Conservation (phyloP, 1,140 invertebrate species). For the Fopius arisanus region DNA sequence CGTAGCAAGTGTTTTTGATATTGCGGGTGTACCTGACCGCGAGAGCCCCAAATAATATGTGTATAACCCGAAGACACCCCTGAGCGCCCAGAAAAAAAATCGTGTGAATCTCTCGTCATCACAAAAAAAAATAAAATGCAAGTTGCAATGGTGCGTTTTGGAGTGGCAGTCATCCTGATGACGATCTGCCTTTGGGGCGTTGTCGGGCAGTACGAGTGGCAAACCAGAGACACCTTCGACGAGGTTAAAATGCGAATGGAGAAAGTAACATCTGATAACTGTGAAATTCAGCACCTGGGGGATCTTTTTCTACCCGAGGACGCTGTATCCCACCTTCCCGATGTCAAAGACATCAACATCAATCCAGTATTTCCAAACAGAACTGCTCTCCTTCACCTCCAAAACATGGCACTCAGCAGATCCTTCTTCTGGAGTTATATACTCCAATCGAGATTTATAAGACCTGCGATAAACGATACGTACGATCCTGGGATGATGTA, state of each 20-base stretch:
- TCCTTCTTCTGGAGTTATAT: conserved; percentile 97
- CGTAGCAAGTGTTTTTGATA: not conserved
- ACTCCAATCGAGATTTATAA: conserved; percentile 87
- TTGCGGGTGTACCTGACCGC: not conserved
- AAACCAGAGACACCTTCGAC: conserved; percentile 86
- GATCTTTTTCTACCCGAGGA: conserved; percentile 86
- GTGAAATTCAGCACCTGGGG: conserved; percentile 83
- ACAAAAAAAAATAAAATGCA: not conserved
- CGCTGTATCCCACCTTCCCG: conserved; percentile 88
- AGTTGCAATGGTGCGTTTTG: conserved; percentile 22
- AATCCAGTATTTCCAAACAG: conserved; percentile 96
- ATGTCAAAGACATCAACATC: conserved; percentile 94
- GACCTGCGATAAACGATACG: conserved; percentile 88
- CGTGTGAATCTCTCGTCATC: not conserved
- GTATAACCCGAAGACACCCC: not conserved
- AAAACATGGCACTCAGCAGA: conserved; percentile 93
- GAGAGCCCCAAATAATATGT: not conserved
- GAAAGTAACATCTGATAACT: conserved; percentile 84
- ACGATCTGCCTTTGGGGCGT: conserved; percentile 66
- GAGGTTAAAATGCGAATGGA: conserved; percentile 84
- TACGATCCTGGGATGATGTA: conserved; percentile 99
- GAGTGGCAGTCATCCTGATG: conserved; percentile 44
- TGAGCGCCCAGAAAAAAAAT: not conserved
- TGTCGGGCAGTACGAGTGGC: conserved; percentile 89
- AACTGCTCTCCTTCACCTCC: conserved; percentile 89